phyloP scores from a whole-genome alignment of 2,113 vertebrate species.

The Calidris pugnax region DNA sequence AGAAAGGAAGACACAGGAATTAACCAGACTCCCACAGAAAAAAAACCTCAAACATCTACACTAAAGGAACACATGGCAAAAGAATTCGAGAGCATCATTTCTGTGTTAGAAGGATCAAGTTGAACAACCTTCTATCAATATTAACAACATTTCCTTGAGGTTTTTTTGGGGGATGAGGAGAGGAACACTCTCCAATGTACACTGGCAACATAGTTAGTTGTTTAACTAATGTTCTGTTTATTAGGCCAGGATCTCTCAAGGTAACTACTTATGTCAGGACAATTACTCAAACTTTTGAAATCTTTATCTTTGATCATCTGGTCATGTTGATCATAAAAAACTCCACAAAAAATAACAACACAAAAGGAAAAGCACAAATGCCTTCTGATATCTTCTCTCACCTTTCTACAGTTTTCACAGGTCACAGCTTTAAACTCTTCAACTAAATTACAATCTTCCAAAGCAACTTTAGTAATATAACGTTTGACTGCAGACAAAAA shows the following conservation, averaged over 20 bases:
- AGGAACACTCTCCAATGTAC: neutral
- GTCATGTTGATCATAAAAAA: neutral
- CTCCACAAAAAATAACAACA: fast-evolving
- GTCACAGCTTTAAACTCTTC: constrained; percentile 51
- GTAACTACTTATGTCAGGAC: neutral
- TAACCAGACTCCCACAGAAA: neutral
- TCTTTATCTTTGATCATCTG: neutral
- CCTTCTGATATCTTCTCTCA: constrained; percentile 45
- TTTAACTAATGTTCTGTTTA: neutral
- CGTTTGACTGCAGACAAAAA: constrained; percentile 70
- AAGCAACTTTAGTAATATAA: constrained; percentile 74
- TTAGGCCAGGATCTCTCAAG: neutral
- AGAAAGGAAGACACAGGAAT: neutral
- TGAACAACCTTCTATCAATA: neutral
- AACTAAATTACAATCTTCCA: constrained; percentile 65
- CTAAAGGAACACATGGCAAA: neutral
- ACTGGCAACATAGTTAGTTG: too few species aligned
- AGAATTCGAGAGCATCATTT: neutral
- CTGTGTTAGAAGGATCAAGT: neutral
- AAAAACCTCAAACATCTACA: neutral
- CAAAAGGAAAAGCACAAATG: neutral
- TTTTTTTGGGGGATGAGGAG: neutral
- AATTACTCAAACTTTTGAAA: neutral
- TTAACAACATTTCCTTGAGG: neutral
- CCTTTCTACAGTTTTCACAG: constrained; percentile 59